Conservation (phyloP, 2,888 invertebrate species). For the Leptinotarsa rubiginosa region DNA sequence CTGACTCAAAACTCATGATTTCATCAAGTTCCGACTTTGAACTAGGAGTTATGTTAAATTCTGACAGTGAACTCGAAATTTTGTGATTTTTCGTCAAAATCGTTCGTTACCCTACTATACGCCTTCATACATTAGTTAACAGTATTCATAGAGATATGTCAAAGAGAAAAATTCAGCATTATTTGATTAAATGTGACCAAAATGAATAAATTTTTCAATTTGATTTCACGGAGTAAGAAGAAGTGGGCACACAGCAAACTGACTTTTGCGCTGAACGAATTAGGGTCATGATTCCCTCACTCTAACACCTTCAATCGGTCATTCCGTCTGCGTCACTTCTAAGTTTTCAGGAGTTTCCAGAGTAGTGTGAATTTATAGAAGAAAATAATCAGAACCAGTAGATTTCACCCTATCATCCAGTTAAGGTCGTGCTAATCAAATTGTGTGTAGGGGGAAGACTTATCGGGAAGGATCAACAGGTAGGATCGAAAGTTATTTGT, state of each 20-base stretch:
- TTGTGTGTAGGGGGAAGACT: constrained; percentile 18
- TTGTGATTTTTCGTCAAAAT: too few relatives aligned
- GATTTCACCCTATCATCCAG: constrained; percentile 22
- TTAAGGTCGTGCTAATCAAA: constrained; percentile 5
- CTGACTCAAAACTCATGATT: too few relatives aligned
- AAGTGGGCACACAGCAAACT: not conserved
- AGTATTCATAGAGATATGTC: too few relatives aligned
- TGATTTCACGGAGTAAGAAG: not conserved
- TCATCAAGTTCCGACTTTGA: too few relatives aligned
- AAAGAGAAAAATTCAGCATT: too few relatives aligned
- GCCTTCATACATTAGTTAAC: too few relatives aligned
- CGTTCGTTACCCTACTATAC: too few relatives aligned
- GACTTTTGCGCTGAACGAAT: constrained; percentile 11
- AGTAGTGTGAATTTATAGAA: constrained; percentile 4
- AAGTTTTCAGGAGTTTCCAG: constrained; percentile 26
- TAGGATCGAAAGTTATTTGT: constrained; percentile 11
- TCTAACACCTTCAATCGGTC: not conserved
- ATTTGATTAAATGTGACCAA: not conserved
- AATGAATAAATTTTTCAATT: not conserved
- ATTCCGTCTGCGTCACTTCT: constrained; percentile 19
- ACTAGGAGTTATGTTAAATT: too few relatives aligned
- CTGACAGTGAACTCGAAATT: too few relatives aligned
- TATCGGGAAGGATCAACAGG: constrained; percentile 21
- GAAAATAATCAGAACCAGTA: constrained; percentile 19
- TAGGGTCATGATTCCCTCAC: not conserved